These are phyloP conservation scores for Furnarius figulus DNA, from an alignment of 2,113 vertebrate genomes.

Conservation along the genomic window DNA sequence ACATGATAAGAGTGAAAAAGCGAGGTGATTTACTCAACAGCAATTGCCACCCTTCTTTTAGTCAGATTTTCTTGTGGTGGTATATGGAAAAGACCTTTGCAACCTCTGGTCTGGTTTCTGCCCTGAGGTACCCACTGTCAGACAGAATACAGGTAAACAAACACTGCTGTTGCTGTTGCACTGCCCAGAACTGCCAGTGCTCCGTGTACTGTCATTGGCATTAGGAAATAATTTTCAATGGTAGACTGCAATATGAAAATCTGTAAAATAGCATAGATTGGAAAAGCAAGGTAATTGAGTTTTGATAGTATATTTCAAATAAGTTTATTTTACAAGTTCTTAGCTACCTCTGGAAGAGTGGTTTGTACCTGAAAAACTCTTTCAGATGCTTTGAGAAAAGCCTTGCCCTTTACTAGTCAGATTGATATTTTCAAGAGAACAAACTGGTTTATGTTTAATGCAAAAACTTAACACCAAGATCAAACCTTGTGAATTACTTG, in stretches of 20 bases:
- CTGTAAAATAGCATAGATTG: background rate
- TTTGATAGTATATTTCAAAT: background rate
- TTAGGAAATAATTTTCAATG: background rate
- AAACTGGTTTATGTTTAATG: constrained; percentile 40
- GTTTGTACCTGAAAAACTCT: background rate
- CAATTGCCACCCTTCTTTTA: background rate
- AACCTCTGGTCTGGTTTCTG: background rate
- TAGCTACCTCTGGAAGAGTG: background rate
- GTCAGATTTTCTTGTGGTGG: background rate
- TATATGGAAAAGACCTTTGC: background rate
- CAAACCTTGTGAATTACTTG: constrained; percentile 5
- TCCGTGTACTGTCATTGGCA: background rate
- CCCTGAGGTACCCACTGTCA: background rate
- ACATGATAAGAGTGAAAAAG: background rate
- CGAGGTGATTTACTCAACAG: fast-evolving
- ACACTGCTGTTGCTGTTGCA: fast-evolving
- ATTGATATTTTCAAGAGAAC: constrained; percentile 41
- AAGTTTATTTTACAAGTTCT: background rate
- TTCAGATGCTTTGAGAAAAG: background rate
- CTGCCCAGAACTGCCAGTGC: background rate
- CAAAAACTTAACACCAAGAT: background rate
- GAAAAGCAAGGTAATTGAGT: background rate
- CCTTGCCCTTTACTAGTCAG: constrained; percentile 44
- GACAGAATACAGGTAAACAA: background rate
- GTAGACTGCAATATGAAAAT: background rate